These are phyloP conservation scores for Thumatha senex DNA, from an alignment of 2,888 invertebrate species.

Conservation along the genomic window DNA sequence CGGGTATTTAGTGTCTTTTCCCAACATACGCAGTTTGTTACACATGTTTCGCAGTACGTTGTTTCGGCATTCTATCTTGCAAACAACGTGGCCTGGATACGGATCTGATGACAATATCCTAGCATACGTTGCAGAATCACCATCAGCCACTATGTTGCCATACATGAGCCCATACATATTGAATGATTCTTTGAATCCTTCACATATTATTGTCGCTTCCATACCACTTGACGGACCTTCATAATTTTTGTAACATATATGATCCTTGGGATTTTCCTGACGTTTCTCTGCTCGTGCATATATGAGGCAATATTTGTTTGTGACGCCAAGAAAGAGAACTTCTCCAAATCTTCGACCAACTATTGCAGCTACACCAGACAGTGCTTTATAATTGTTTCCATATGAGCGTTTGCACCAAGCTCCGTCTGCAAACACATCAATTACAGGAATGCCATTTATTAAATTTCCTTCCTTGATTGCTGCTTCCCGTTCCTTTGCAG, in stretches of 20 bases:
- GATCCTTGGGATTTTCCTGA: conserved; percentile 13
- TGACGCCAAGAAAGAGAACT: background rate
- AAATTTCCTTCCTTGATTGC: conserved; percentile 14
- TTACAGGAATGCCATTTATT: conserved; percentile 11
- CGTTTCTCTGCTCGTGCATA: conserved; percentile 1
- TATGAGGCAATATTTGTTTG: background rate
- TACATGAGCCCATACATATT: background rate
- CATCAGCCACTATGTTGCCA: background rate
- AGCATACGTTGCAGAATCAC: background rate
- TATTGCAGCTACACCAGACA: conserved; percentile 1
- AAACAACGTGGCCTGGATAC: background rate
- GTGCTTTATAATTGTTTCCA: conserved; percentile 13
- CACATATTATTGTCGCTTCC: background rate
- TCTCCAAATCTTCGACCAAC: background rate
- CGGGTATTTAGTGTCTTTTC: background rate
- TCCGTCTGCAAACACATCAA: conserved; percentile 18
- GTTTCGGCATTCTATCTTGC: background rate
- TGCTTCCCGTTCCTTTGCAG: conserved; percentile 7
- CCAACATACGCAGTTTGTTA: background rate
- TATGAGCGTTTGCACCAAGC: conserved; percentile 14
- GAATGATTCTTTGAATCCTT: background rate
- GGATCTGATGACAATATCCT: background rate
- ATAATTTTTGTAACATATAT: conserved; percentile 5
- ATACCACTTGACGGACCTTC: background rate
- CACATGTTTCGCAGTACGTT: background rate